Base-by-base conservation (phyloP, 2,888 invertebrate species). In the Troides helena region DNA sequence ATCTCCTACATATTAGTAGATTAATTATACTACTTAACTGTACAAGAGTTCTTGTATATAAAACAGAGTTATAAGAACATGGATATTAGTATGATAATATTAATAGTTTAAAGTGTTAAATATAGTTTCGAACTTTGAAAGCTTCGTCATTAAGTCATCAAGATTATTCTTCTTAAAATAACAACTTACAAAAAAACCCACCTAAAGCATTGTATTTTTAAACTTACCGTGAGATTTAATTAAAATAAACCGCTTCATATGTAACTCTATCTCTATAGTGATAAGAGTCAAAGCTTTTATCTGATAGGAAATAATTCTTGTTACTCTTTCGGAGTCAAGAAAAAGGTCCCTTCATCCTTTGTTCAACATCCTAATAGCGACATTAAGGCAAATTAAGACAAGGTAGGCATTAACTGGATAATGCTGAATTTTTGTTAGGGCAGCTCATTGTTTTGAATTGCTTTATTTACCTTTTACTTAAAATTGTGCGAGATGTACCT, bases 311-410 rank as follows among this genome's bases (percentile, higher is more conserved):
- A 23, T 62, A 62, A 62, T 62, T 62, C 62, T 23, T 62, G 43
- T 43, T 62, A 23, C 21, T 62, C 62, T 23, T 43, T 43, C 39
- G 21, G 21, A 43, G 50, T 50, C 25, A 39, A 2, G 17, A 64
- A 64, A 59, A 65, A 30, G 18, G 58, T 59, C 39, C n/a, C 39
- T 50, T 69, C 65, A 61, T 69, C 43, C 65, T 69, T 65, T 69
- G 65, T 69, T 65, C 60, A 69, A 65, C 61, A 61, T 60, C 69
- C 65, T 69, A 64, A 69, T 69, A 53, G 69, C 23, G 46, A 69
- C 65, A 69, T 69, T 69, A 69, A 69, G 43, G 64, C 50, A 65
- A 69, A 69, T 69, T 69, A 65, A 69, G 69, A 60, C 53, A 53
- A 69, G 69, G 69, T 65, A 43, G 53, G 60, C 60, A 39, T 69